A percentile compares a stretch with the other conserved stretches of the same genome.
Evolutionary conservation across 2,113 vertebrate species (phyloP).

Genomic region (Tautogolabrus adspersus): DNA sequence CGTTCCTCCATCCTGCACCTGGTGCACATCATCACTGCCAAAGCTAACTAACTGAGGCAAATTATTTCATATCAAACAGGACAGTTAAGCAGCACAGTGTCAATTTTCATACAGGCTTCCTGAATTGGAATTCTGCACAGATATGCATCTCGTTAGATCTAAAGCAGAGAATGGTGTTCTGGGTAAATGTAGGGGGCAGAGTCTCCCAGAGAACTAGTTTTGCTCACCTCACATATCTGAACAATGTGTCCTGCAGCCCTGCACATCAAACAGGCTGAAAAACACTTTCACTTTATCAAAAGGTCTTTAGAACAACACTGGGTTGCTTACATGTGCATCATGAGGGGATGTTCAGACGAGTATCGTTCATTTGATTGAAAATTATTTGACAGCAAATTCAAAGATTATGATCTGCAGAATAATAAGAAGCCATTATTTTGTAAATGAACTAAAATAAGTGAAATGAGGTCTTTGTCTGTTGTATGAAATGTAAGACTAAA

Average conservation of each 20-base stretch:
- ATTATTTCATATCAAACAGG: background rate
- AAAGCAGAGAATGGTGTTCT: background rate
- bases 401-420: too few relatives aligned
- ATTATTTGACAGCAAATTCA: too few relatives aligned
- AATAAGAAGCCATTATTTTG: too few relatives aligned
- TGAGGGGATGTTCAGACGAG: background rate
- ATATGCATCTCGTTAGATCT: background rate
- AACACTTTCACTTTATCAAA: background rate
- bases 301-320: background rate
- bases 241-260: background rate
- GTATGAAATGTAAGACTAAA: too few relatives aligned
- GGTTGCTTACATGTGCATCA: background rate
- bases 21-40: background rate
- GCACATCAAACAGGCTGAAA: background rate
- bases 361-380: background rate
- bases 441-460: too few relatives aligned
- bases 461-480: too few relatives aligned
- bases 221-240: background rate
- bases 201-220: background rate
- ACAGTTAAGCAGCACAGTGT: too few relatives aligned
- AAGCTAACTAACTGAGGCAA: too few relatives aligned
- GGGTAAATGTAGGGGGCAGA: background rate
- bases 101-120: too few relatives aligned
- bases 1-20: background rate
- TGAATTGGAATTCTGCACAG: background rate